Evolutionary conservation across 2,797 vertebrate species (phyloP), one percentile per base, ranked within the genome.

Genomic region (Cirrhinus mrigala): DNA sequence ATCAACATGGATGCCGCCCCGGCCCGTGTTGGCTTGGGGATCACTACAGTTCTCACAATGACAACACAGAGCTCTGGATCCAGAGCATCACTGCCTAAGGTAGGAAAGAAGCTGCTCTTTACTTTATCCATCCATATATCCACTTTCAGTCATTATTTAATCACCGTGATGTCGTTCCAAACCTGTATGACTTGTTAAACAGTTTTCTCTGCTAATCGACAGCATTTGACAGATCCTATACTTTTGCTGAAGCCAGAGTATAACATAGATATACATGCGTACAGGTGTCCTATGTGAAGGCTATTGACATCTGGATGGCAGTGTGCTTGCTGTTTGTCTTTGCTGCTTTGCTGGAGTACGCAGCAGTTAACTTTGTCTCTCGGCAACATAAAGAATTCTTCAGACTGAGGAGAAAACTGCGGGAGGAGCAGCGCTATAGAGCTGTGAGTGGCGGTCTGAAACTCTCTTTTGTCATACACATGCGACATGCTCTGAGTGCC

Each of bases 221-320:
- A 50, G 44, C 5, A 48, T 64, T 80, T 80, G 18, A 68, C 18
- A 16, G 24, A 48, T 66, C 40, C 2, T 12, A 20, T 1, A 7
- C 20, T 3, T 60, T 15, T 44, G 12, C 18, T 58, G 15, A 78
- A 52, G 46, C n/a, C 24, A 29, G 10, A 76, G n/a, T 37, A 74
- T 81, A 48, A 58, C 22, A 71, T 46, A 15, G 74, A 46, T 66
- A 8, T 69, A 33, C 8, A 44, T 84, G n/a, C 70, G 81, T 82
- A n/a, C 87, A 99, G 97, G 97, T 98, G 85, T 99, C 97, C 76
- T 98, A 99, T 0, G 97, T 98, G 90, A 99, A 99, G 92, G 98
- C 97, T 84, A 98, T 98, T 0, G 97, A 99, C 92, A 98, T 99
- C 94, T 99, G 98, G 98, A 99, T 99, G 98, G 97, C 98, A 0